These are phyloP conservation scores for Lasioglossum albipes DNA, from an alignment of 1,140 invertebrate genomes.

Conservation along the genomic window DNA sequence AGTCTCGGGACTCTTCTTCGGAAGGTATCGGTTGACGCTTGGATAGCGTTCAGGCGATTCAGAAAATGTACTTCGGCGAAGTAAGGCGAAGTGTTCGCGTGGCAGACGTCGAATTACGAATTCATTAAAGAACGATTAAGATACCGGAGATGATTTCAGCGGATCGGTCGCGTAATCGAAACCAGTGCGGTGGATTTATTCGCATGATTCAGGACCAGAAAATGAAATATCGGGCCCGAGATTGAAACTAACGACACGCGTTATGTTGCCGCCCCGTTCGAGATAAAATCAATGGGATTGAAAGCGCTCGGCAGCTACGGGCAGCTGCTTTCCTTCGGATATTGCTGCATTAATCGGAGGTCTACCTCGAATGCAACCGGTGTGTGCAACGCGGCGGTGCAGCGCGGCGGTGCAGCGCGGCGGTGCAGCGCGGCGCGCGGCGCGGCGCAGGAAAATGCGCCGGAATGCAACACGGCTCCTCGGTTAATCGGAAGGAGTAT, in stretches of 20 bases:
- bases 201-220: conserved; percentile 7
- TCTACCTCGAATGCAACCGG: neutral
- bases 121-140: conserved; percentile 6
- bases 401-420: neutral
- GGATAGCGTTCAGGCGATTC: too few species aligned
- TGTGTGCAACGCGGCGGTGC: neutral
- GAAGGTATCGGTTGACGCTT: too few species aligned
- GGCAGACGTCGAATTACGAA: neutral
- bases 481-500: conserved; percentile 46
- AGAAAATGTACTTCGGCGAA: too few species aligned
- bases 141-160: neutral
- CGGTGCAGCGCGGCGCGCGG: too few species aligned
- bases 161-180: neutral
- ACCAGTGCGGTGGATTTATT: neutral
- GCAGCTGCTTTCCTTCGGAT: conserved; percentile 16
- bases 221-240: conserved; percentile 12
- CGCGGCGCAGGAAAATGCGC: conserved; percentile 20
- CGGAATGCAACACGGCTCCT: conserved; percentile 46
- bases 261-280: neutral
- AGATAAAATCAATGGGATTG: conserved; percentile 16
- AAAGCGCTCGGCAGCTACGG: neutral
- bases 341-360: conserved; percentile 8
- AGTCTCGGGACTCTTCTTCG: too few species aligned
- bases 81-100: too few species aligned
- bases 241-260: conserved; percentile 18